Base-by-base conservation (phyloP, 2,113 vertebrate genomes). In the Electrona antarctica region DNA sequence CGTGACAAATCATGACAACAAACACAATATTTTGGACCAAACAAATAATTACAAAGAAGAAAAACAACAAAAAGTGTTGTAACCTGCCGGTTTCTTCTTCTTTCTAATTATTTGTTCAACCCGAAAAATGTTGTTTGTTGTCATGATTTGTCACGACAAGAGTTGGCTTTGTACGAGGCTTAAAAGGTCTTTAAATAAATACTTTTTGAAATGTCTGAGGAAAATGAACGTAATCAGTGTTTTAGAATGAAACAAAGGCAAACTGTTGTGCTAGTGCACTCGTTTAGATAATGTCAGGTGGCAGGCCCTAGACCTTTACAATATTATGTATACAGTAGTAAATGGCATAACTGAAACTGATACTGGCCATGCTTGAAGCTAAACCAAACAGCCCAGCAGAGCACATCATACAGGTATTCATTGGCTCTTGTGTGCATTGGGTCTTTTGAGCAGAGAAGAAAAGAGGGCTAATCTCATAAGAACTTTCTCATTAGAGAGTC, bases 401-500 rank as follows among this genome's bases (percentile, higher is more conserved):
- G 13, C 28, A 7, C 55, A 15, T 33, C 29, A 46, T n/a, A 7
- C 48, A 21, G 45, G n/a, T 9, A 3, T 45, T 57, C 33, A 47
- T 6, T 47, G 11, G 41, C n/a, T 8, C n/a, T 57, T 14, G 49
- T 62, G 59, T 60, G 8, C 48, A 9, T 21, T 14, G 33, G 12
- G 12, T 10, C 9, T 60, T 58, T 67, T 11, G 15, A 49, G 13
- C 3, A 41, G 8, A 46, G 12, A 59, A 11, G 15, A 29, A 52
- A 9, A 29, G 21, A 12, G 28, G 13, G 54, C 47, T 67, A 62
- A 69, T 60, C 54, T 69, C n/a, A 48, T 60, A 54, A 79, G 47
- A 58, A 52, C 28, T 41, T 68, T 74, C 55, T 56, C 52, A 78
- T 71, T 78, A 58, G 49, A 60, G 28, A 57, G 52, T 57, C n/a